Evolutionary conservation across 2,113 vertebrate species (phyloP).

Genomic region (Pitta sordida): DNA sequence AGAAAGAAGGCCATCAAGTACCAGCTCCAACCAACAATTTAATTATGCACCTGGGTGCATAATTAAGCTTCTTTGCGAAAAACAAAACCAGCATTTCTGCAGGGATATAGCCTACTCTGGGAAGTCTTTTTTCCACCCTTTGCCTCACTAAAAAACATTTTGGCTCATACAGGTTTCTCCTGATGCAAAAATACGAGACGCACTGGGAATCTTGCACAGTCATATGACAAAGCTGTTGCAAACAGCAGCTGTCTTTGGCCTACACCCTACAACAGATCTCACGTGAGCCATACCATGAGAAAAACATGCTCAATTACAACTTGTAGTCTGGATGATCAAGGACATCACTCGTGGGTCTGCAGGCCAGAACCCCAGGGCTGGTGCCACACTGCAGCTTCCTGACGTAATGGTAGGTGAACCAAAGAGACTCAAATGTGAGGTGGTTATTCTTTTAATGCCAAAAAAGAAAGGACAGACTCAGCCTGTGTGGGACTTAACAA

Average conservation of each 20-base stretch:
- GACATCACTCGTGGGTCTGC: no score
- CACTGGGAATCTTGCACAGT: neutral
- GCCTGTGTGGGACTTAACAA: neutral
- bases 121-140: neutral
- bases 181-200: neutral
- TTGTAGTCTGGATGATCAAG: neutral
- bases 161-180: neutral
- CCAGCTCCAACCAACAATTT: neutral
- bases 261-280: neutral
- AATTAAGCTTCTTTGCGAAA: neutral
- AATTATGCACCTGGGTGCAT: neutral
- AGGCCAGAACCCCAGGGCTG: neutral
- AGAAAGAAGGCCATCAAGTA: neutral
- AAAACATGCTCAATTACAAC: neutral
- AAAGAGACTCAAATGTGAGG: neutral
- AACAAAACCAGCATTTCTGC: neutral
- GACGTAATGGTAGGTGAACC: neutral
- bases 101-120: neutral
- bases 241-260: neutral
- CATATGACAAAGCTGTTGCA: neutral
- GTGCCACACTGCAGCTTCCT: neutral
- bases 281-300: neutral
- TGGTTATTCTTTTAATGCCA: neutral
- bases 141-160: neutral
- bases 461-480: neutral